These are phyloP conservation scores for Chrysopa pallens DNA, from an alignment of 1,140 invertebrate species.

Conservation along the genomic window DNA sequence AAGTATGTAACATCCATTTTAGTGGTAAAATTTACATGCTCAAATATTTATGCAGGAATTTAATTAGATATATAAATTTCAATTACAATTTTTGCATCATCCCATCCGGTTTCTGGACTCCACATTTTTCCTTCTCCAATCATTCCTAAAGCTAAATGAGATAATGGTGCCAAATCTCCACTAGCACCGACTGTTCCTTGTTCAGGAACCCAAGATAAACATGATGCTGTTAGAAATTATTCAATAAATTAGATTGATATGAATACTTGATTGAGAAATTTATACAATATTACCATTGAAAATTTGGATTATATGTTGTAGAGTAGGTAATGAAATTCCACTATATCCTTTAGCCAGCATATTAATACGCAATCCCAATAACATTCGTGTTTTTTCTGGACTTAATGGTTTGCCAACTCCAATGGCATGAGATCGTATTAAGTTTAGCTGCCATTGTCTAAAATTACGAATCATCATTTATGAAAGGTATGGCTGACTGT, in stretches of 20 bases:
- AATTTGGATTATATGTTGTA: constrained; percentile 44
- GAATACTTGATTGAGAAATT: not conserved
- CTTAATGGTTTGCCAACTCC: constrained; percentile 47
- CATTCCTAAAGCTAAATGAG: constrained; percentile 49
- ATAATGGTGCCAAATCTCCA: constrained; percentile 51
- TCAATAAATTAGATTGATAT: not conserved
- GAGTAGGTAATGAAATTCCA: constrained; percentile 42
- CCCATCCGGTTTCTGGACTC: constrained; percentile 54
- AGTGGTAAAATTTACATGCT: too few relatives aligned
- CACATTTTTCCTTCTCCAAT: constrained; percentile 67
- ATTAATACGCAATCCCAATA: constrained; percentile 53
- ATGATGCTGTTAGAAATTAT: constrained; percentile 28
- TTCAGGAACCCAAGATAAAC: constrained; percentile 54
- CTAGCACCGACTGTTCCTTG: constrained; percentile 59
- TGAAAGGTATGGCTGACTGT: too few relatives aligned
- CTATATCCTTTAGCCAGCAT: constrained; percentile 55
- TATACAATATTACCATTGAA: constrained; percentile 40
- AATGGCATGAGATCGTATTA: constrained; percentile 52
- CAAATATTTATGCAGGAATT: too few relatives aligned
- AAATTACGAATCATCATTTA: too few relatives aligned
- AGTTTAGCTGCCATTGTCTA: constrained; percentile 42
- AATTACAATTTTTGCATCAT: constrained; percentile 41
- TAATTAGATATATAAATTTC: too few relatives aligned
- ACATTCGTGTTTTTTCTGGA: constrained; percentile 43
- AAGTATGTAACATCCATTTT: too few relatives aligned